These are phyloP conservation scores for Abscondita cerata DNA, from an alignment of 2,888 invertebrate genomes.

Conservation along the genomic window DNA sequence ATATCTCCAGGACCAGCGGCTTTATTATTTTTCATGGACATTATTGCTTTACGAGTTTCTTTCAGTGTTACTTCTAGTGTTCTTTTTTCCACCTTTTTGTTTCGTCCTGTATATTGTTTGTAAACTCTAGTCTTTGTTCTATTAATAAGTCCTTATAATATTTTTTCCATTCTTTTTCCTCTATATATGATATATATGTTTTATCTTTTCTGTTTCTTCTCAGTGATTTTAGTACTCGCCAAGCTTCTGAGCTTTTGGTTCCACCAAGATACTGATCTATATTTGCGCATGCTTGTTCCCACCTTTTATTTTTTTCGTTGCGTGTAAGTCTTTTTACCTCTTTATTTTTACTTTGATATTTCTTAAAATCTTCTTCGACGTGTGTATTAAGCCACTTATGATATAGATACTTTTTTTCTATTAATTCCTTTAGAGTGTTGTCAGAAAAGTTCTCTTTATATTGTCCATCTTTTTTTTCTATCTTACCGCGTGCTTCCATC, in stretches of 20 bases:
- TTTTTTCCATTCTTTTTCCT: not conserved
- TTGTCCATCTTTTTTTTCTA: no score
- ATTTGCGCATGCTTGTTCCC: conserved; percentile 2
- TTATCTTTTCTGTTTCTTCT: conserved; percentile 5
- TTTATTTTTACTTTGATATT: not conserved
- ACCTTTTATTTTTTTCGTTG: not conserved
- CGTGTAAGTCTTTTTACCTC: not conserved
- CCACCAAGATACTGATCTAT: conserved; percentile 10
- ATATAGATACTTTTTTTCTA: no score
- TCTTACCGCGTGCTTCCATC: no score
- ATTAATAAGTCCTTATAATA: conserved; percentile 6
- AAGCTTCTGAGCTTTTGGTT: not conserved
- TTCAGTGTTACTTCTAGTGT: not conserved
- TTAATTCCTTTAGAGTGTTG: no score
- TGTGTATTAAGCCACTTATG: no score
- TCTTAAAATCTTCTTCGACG: no score
- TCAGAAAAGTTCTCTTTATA: no score
- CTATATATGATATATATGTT: not conserved
- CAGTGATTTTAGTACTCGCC: not conserved
- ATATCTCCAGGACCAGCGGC: not conserved
- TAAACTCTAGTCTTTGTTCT: conserved; percentile 3
- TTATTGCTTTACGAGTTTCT: not conserved
- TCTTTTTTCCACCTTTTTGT: not conserved
- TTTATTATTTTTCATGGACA: conserved; percentile 3
- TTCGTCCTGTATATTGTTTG: not conserved